Conservation (phyloP, 2,113 vertebrate genomes). For the Numenius arquata region DNA sequence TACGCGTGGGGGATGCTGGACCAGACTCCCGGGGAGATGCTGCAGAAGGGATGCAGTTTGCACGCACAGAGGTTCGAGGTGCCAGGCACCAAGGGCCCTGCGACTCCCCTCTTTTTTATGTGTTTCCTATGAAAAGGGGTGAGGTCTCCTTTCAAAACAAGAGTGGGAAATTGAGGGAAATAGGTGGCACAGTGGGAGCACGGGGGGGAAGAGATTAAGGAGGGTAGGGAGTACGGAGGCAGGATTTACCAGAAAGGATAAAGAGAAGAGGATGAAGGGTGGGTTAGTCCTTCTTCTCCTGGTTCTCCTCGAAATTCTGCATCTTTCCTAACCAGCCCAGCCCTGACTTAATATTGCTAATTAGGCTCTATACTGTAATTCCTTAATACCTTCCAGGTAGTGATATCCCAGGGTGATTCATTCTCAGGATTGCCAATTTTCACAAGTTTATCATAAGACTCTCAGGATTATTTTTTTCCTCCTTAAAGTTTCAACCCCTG, state of each 20-base stretch:
- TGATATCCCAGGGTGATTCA: background rate
- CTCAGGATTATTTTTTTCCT: background rate
- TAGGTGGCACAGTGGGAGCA: no score
- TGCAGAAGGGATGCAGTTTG: background rate
- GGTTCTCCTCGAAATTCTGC: background rate
- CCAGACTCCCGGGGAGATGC: background rate
- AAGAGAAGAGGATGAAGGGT: background rate
- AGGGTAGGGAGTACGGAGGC: accelerated
- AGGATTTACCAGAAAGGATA: background rate
- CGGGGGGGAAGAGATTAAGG: background rate
- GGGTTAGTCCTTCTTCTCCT: background rate
- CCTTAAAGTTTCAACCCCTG: background rate
- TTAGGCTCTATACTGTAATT: background rate
- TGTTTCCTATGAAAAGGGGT: background rate
- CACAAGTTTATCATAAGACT: constrained; percentile 20
- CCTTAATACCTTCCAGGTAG: constrained; percentile 4
- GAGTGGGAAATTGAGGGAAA: background rate
- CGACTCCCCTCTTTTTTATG: background rate
- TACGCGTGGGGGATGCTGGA: background rate
- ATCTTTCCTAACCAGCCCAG: background rate
- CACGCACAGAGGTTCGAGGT: background rate
- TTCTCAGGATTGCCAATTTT: constrained; percentile 16
- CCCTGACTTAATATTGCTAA: background rate
- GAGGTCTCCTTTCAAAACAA: background rate
- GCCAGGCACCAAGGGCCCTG: background rate